A percentile compares a stretch with the other conserved stretches of the same genome.
phyloP scores from a whole-genome alignment of 2,888 invertebrate species.

The Balanococcus diminutus region DNA sequence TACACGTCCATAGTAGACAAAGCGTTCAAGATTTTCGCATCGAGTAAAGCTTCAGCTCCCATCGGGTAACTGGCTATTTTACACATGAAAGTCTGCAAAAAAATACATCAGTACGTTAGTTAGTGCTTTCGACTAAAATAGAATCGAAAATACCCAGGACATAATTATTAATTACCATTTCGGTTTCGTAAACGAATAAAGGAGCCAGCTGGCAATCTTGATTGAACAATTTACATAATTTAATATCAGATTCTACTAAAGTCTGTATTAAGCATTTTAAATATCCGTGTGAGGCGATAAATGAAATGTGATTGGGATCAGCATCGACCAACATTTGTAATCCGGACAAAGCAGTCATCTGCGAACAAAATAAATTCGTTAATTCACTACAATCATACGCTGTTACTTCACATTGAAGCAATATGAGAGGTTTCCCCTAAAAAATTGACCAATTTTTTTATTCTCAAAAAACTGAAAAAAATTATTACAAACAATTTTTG shows the following conservation, averaged over 20 bases:
- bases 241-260: slow-evolving; percentile 75
- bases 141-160: no score
- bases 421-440: no score
- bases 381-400: not conserved
- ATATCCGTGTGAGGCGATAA: slow-evolving; percentile 70
- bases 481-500: no score
- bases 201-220: slow-evolving; percentile 73
- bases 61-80: slow-evolving; percentile 71
- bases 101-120: slow-evolving; percentile 54
- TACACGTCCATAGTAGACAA: slow-evolving; percentile 74
- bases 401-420: not conserved
- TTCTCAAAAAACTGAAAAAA: no score
- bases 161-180: slow-evolving; percentile 79
- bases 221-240: slow-evolving; percentile 63
- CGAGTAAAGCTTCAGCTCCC: slow-evolving; percentile 71
- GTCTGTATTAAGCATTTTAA: slow-evolving; percentile 83
- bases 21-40: slow-evolving; percentile 68
- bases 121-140: not conserved
- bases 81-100: slow-evolving; percentile 68
- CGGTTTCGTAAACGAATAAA: slow-evolving; percentile 85
- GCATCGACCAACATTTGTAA: slow-evolving; percentile 79
- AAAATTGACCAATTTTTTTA: no score
- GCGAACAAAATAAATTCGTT: slow-evolving; percentile 51
- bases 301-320: slow-evolving; percentile 72
- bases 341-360: slow-evolving; percentile 82